These are phyloP conservation scores for Parazoanthus swiftii DNA, from an alignment of 92 coral and sea anemone species.

Conservation along the genomic window DNA sequence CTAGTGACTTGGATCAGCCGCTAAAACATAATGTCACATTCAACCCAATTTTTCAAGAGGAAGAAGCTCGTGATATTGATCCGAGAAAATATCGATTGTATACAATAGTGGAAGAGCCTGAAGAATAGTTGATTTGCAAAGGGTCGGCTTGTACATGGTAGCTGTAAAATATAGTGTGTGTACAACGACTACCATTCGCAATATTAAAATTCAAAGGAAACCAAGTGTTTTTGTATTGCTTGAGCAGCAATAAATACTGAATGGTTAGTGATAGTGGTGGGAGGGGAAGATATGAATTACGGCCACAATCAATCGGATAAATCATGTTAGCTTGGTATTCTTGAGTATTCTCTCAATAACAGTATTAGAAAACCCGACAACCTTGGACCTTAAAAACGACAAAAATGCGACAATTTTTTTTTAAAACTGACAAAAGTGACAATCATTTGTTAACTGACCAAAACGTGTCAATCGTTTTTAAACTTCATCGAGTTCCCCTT, in stretches of 20 bases:
- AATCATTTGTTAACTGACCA: too few species aligned
- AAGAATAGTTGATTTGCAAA: conserved; percentile 27
- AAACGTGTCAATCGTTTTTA: too few species aligned
- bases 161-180: background rate
- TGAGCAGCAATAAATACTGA: too few species aligned
- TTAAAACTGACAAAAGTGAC: too few species aligned
- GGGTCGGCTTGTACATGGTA: background rate
- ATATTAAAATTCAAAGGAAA: background rate
- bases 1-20: conserved; percentile 48
- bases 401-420: too few species aligned
- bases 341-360: too few species aligned
- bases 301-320: too few species aligned
- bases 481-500: too few species aligned
- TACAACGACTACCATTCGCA: background rate
- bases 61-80: conserved; percentile 44
- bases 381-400: too few species aligned
- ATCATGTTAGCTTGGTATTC: too few species aligned
- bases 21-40: conserved; percentile 68
- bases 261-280: background rate
- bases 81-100: conserved; percentile 62
- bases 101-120: conserved; percentile 78
- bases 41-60: conserved; percentile 82
- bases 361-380: too few species aligned
- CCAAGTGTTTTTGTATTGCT: background rate
- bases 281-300: background rate